A percentile compares a stretch with the other conserved stretches of the same genome.
These are phyloP conservation scores for Acronicta aceris DNA, from an alignment of 2,888 invertebrate genomes.

Conservation along the genomic window DNA sequence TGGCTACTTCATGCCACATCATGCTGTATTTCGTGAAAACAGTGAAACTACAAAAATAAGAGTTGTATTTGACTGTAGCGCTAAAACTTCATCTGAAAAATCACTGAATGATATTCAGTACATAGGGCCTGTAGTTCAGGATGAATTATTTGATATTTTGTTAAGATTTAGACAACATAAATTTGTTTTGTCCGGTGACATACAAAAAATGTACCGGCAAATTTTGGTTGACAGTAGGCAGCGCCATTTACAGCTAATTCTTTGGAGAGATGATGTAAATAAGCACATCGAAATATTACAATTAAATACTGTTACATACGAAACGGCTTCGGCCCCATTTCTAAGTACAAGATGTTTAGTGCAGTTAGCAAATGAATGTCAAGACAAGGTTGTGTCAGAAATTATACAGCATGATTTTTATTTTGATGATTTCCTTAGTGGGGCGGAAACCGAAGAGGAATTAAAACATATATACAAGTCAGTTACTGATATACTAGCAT, in stretches of 20 bases:
- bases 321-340: constrained; percentile 10
- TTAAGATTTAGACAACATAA: constrained; percentile 35
- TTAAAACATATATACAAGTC: constrained; percentile 16
- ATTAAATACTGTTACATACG: constrained; percentile 17
- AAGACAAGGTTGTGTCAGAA: constrained; percentile 20
- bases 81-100: constrained; percentile 1
- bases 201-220: constrained; percentile 40
- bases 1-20: constrained; percentile 7
- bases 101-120: constrained; percentile 43
- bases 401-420: constrained; percentile 38
- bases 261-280: constrained; percentile 38
- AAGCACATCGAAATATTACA: constrained; percentile 17
- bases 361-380: constrained; percentile 40
- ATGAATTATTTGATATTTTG: constrained; percentile 41
- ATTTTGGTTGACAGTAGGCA: constrained; percentile 20
- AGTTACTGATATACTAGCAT: constrained; percentile 16
- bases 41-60: constrained; percentile 9
- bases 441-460: constrained; percentile 15
- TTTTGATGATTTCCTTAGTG: constrained; percentile 48
- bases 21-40: background rate
- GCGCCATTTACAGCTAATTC: constrained; percentile 40
- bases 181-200: constrained; percentile 33
- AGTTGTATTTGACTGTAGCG: constrained; percentile 7
- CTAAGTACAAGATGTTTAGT: constrained; percentile 41
- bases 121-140: constrained; percentile 36